Evolutionary conservation across 1,140 invertebrate genomes (phyloP), one percentile per base, ranked within the genome.

Genomic region (Aphaenogaster floridana): DNA sequence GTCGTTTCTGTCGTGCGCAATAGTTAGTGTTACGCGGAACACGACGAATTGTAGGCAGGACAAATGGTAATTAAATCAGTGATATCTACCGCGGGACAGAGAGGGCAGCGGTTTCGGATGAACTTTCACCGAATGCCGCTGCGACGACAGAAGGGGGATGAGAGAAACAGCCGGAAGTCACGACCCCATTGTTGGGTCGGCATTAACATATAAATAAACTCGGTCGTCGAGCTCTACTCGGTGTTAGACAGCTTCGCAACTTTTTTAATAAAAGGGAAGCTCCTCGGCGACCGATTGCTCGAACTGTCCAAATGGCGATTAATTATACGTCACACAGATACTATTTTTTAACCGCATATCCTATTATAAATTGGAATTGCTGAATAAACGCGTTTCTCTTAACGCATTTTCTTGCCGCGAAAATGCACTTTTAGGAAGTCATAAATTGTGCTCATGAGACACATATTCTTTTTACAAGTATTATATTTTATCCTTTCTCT

Each of bases 11-110:
- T 36, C 61, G 17, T 77, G 71, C n/a, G 52, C 52, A 45, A 87
- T 34, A 87, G 72, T 72, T 63, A 74, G 71, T 50, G 52, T 77
- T 74, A 15, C 52, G 61, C 17, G 80, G 9, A 76, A 63, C 36
- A 54, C 34, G 64, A 45, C 84, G 74, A 89, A 21, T 76, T 42
- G 80, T 45, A 57, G 79, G 84, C 63, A 39, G 74, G 66, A 88
- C 86, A 86, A 72, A 87, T 69, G 80, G 83, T 92, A 93, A 94
- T 93, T 93, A 93, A 93, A 92, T 93, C 91, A 93, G 89, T 84
- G 89, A 90, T 92, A 92, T 89, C 90, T 87, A 74, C 80, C 79
- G 78, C 68, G 61, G 64, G 76, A 76, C 50, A 80, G 74, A 83
- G 64, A 61, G 61, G 52, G 66, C 52, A 88, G 68, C 68, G 80